These are phyloP conservation scores for Stichopus chloronotus DNA, from an alignment of 35 echinoderm and acorn worm species.

Conservation along the genomic window DNA sequence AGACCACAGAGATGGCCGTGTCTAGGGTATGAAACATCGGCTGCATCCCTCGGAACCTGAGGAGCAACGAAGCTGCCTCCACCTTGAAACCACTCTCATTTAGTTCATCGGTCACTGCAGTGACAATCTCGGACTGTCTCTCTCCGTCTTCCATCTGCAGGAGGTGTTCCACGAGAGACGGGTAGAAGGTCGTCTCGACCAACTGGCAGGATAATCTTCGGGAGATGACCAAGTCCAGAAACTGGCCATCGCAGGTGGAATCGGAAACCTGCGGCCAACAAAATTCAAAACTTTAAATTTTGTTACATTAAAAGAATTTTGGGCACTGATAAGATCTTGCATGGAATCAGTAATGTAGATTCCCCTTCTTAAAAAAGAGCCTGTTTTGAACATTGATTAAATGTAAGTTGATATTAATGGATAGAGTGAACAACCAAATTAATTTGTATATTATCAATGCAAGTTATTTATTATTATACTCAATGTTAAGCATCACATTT, in stretches of 20 bases:
- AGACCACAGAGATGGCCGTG: constrained; percentile 74
- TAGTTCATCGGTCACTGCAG: constrained; percentile 62
- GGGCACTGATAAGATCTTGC: no score
- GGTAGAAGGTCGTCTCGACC: constrained; percentile 76
- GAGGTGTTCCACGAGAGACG: constrained; percentile 63
- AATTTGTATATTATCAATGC: no score
- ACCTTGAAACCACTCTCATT: constrained; percentile 68
- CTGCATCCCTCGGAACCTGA: constrained; percentile 67
- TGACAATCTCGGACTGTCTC: constrained; percentile 30
- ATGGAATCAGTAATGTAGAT: no score
- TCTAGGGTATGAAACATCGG: constrained; percentile 77
- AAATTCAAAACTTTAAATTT: not conserved
- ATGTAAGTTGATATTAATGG: no score
- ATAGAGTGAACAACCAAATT: no score
- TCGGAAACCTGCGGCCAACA: constrained; percentile 57
- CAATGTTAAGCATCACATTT: no score
- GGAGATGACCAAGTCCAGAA: constrained; percentile 64
- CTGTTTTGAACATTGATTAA: no score
- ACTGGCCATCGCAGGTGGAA: constrained; percentile 59
- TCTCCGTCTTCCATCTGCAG: constrained; percentile 39
- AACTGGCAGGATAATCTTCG: constrained; percentile 42
- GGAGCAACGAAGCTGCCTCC: constrained; percentile 71
- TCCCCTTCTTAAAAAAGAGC: no score
- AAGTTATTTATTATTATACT: no score
- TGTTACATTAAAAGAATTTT: no score